These are phyloP conservation scores for Gila orcuttii DNA, from an alignment of 2,113 vertebrate species.

Conservation along the genomic window DNA sequence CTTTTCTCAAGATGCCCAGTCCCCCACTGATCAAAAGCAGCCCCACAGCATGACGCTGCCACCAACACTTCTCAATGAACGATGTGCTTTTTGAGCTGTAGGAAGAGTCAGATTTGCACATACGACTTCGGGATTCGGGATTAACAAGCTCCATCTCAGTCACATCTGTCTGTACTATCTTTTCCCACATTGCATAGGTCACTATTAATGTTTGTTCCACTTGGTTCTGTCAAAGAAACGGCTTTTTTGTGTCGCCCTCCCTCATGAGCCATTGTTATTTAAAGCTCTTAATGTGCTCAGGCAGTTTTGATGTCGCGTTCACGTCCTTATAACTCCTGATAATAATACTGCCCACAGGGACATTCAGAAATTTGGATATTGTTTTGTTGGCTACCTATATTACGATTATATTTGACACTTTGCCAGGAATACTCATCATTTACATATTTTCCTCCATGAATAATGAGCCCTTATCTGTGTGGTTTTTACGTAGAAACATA, in stretches of 20 bases:
- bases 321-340: not conserved
- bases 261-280: not conserved
- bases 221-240: not conserved
- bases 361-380: not conserved
- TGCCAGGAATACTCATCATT: not conserved
- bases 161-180: not conserved
- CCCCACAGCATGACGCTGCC: not conserved
- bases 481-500: not conserved
- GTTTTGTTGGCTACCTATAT: not conserved
- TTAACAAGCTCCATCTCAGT: slow-evolving; percentile 26
- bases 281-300: slow-evolving; percentile 12
- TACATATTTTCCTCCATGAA: not conserved
- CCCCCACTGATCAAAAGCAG: not conserved
- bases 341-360: not conserved
- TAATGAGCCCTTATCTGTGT: not conserved
- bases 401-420: not conserved
- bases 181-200: not conserved
- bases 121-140: not conserved
- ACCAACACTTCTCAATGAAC: not conserved
- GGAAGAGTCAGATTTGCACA: slow-evolving; percentile 12
- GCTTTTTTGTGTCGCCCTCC: not conserved
- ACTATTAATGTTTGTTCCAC: slow-evolving; percentile 15
- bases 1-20: not conserved
- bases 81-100: not conserved
- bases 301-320: not conserved